Evolutionary conservation across 2,888 invertebrate genomes (phyloP).

Genomic region (Apamea anceps): DNA sequence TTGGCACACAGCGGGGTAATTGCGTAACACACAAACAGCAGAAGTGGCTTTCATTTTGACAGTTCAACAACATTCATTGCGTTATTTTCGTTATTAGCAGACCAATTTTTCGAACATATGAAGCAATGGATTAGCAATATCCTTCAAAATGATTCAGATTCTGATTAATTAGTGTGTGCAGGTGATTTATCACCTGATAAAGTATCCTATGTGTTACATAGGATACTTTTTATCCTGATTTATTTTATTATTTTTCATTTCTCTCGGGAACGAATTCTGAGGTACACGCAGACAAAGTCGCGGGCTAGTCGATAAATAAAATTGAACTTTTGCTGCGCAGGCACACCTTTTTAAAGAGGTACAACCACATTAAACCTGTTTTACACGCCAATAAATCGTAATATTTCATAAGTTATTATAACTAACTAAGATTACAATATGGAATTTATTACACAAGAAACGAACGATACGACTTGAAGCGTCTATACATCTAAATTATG

Average conservation of each 20-base stretch:
- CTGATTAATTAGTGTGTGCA: too few species aligned
- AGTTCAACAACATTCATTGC: too few species aligned
- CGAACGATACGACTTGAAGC: not conserved
- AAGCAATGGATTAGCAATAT: too few species aligned
- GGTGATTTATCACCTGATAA: too few species aligned
- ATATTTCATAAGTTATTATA: constrained; percentile 30
- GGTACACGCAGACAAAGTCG: too few species aligned
- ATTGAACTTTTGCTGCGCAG: constrained; percentile 27
- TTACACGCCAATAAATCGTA: constrained; percentile 40
- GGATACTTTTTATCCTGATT: not conserved
- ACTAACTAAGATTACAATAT: constrained; percentile 27
- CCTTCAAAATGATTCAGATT: too few species aligned
- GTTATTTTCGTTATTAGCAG: too few species aligned
- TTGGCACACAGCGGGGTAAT: not conserved
- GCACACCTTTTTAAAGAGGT: constrained; percentile 21
- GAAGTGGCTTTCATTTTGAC: too few species aligned
- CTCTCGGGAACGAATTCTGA: not conserved
- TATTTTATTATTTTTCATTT: too few species aligned
- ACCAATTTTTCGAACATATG: too few species aligned
- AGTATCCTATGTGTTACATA: too few species aligned
- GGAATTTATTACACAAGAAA: constrained; percentile 44
- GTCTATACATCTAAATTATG: constrained; percentile 27
- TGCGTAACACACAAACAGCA: too few species aligned
- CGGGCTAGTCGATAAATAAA: constrained; percentile 13
- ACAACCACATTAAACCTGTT: constrained; percentile 9